These are phyloP conservation scores for Sinopyrophorus schimmeli DNA, from an alignment of 2,888 invertebrate species.

Conservation along the genomic window DNA sequence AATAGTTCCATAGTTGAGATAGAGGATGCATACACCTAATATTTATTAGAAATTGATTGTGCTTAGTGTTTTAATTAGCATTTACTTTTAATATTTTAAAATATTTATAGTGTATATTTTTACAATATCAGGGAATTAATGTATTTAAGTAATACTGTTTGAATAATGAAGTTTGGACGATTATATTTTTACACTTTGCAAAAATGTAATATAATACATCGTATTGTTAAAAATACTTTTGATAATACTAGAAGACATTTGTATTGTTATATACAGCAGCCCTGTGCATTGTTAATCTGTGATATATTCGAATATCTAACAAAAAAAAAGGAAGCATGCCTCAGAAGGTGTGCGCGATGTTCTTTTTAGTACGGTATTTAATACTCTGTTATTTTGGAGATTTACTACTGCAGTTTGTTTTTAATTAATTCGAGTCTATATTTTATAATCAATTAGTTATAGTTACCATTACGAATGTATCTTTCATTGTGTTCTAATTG, in stretches of 20 bases:
- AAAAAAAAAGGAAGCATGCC: conserved; percentile 8
- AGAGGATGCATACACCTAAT: conserved; percentile 22
- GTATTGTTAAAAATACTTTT: conserved; percentile 6
- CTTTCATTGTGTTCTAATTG: conserved; percentile 5
- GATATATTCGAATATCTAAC: conserved; percentile 42
- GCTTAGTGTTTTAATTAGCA: conserved; percentile 17
- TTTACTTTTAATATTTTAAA: conserved; percentile 8
- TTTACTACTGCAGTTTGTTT: conserved; percentile 11
- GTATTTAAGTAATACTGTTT: conserved; percentile 10
- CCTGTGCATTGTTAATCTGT: conserved; percentile 40
- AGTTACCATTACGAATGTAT: conserved; percentile 36
- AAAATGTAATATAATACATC: conserved; percentile 12
- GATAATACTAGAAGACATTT: conserved; percentile 9
- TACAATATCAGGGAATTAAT: conserved; percentile 26
- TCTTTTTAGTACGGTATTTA: conserved; percentile 15
- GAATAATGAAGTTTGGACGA: conserved; percentile 5
- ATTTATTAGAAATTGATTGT: conserved; percentile 24
- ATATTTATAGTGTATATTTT: conserved; percentile 19
- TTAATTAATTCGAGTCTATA: conserved; percentile 11
- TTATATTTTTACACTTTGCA: conserved; percentile 11
- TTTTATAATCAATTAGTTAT: conserved; percentile 32
- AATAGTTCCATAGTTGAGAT: conserved; percentile 21
- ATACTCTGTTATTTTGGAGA: conserved; percentile 20
- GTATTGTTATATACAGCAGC: conserved; percentile 20
- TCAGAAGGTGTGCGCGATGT: conserved; percentile 15